Evolutionary conservation across 2,888 invertebrate genomes (phyloP), one percentile per base, ranked within the genome.

Genomic region (Pristionchus japonicus): DNA sequence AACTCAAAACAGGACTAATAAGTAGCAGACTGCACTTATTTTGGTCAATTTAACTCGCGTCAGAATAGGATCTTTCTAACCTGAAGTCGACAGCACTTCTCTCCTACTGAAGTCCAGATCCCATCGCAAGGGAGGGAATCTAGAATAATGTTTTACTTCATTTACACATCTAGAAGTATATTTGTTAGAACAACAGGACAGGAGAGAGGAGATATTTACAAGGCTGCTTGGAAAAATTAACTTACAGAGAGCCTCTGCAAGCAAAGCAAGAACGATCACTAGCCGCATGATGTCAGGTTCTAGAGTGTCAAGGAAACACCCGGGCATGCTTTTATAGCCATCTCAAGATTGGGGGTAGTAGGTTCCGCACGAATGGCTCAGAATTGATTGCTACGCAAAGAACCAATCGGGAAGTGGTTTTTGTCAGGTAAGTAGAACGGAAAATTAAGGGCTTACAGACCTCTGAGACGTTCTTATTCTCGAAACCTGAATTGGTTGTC

Each of bases 371-470:
- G 77, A 77, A 77, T 77, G 77, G 77, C 47, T 20, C 0, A 47
- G 77, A 77, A 77, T 40, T 77, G 77, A 77, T 77, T 77, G 83
- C 52, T 49, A 27, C 83, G 83, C 20, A 83, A 83, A 83, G 52
- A 83, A 83, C 34, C 34, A 52, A 83, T 49, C 83, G 83, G 83
- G 83, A 83, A 83, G 83, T 83, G 83, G n/a, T 77, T 77, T 77
- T 77, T 77, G 77, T 13, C 23, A n/a, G 37, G 74, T 74, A 31
- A 40, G 74, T 47, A 40, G 77, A 77, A 77, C 43, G 77, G 70
- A 20, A 70, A 70, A 70, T 70, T 70, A 70, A 70, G n/a, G 70
- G 70, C 70, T 70, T 70, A 70, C 37, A 34, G 37, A 37, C 70
- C 37, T 70, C 31, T 70, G 37, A 70, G 70, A 70, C 37, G 70